Evolutionary conservation across 2,888 invertebrate species (phyloP), one percentile per base, ranked within the genome.

Genomic region (Masnerella sp.): DNA sequence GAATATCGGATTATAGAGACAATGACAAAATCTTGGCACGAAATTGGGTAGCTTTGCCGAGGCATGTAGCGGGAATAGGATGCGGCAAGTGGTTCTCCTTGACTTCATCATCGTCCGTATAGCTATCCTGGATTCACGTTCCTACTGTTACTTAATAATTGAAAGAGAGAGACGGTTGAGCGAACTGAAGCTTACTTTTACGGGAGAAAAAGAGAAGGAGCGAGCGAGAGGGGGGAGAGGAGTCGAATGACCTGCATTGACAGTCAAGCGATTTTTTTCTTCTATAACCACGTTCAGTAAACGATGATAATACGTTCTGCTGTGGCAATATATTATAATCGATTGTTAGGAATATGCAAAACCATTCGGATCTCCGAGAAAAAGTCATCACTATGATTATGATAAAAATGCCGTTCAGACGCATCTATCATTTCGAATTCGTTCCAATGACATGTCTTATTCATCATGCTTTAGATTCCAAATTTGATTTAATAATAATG

Each of bases 41-140:
- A 72, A 67, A 56, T 67, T 61, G 54, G 73, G 67, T 54, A 32
- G 42, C 62, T 67, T 67, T n/a, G 43, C 11, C 12, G 28, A 51
- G 49, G 62, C 61, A 62, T 54, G 38, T 38, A 40, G 70, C 75
- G 76, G 77, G 64, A 77, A 74, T 59, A 75, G 76, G 74, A 77
- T 75, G 77, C 74, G 76, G 75, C 68, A 82, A 83, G 82, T 73
- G 76, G 84, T 82, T 84, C 81, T 83, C 85, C 85, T 85, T 84
- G 84, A 85, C 83, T 85, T 77, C 73, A 79, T 83, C 80, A 56
- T 69, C 61, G 36, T 49, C 40, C 58, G 18, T 25, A 45, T 67
- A 47, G 74, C 59, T 64, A 74, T 75, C 69, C 61, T 61, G 47
- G 71, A 43, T 43, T 12, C 43, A 47, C 49, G 47, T 61, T 75